phyloP scores from a whole-genome alignment of 2,888 invertebrate species.

The Sphecodes monilicornis region DNA sequence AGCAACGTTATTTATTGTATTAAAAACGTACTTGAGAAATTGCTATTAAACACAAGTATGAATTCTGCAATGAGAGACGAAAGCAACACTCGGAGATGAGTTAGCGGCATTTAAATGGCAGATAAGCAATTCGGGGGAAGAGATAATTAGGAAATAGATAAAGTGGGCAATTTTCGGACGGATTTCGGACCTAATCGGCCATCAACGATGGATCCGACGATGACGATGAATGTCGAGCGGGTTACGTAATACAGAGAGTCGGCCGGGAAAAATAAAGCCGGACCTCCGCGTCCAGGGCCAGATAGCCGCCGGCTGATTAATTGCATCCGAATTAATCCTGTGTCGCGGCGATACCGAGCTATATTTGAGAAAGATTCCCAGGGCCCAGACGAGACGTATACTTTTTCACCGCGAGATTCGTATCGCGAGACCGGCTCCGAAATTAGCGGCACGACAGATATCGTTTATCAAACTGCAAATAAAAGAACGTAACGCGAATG shows the following conservation, averaged over 20 bases:
- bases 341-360: slow-evolving; percentile 6
- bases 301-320: slow-evolving; percentile 29
- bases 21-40: not conserved
- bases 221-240: not conserved
- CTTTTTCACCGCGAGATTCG: slow-evolving; percentile 33
- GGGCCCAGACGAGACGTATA: slow-evolving; percentile 9
- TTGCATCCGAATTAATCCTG: slow-evolving; percentile 22
- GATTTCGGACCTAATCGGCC: not conserved
- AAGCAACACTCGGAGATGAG: too few species aligned
- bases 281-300: not conserved
- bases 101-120: too few species aligned
- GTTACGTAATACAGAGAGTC: slow-evolving; percentile 29
- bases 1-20: too few species aligned
- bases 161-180: not conserved
- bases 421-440: slow-evolving; percentile 33
- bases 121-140: too few species aligned
- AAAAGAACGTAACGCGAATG: slow-evolving; percentile 9
- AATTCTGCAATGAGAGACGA: too few species aligned
- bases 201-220: slow-evolving; percentile 9
- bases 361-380: slow-evolving; percentile 11
- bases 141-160: not conserved
- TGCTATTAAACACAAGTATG: too few species aligned
- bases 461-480: slow-evolving; percentile 50
- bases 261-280: slow-evolving; percentile 14
- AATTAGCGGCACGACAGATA: slow-evolving; percentile 40